Base-by-base conservation (phyloP, 2,797 vertebrate species). In the Chlorospingus flavigularis region DNA sequence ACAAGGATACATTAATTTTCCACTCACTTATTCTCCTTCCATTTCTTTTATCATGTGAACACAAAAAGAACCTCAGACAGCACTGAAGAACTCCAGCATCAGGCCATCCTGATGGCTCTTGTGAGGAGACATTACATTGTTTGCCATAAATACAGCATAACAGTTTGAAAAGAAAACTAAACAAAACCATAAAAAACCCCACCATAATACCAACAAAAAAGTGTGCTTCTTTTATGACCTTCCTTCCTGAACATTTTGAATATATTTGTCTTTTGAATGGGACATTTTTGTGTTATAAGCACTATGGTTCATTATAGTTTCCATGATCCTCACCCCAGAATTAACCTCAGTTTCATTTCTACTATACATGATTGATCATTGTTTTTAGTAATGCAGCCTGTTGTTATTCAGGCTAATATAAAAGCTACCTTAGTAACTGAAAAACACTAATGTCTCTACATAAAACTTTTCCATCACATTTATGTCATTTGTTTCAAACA, bases 401-500 rank as follows among this genome's bases (percentile, higher is more conserved):
- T 19, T 90, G 31, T 48, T 90, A 65, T 61, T 92, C 80, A 93
- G 48, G 83, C 90, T 66, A 87, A 71, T 31, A 93, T 45, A 91
- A 81, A 83, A 30, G 57, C 47, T 88, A 72, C 50, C 80, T 66
- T 66, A 72, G 72, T 58, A 74, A 66, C 18, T 74, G 33, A 90
- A 95, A 97, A 77, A 10, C 28, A 79, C 16, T 37, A 87, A 42
- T 48, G 21, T 67, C 24, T 40, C 9, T 45, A 11, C 51, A 76
- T 77, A 84, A 90, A 16, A 31, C 68, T 90, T 95, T 71, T 67
- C 30, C 16, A 51, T 62, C 7, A 37, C 5, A 9, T 58, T 68
- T 73, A 61, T 86, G 65, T 75, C 18, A 75, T 83, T 96, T 55
- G 16, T 50, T 93, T 92, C 53, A 93, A 95, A 95, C n/a, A 5